These are phyloP conservation scores for Epicampocera succincta DNA, from an alignment of 2,888 invertebrate genomes.

Conservation along the genomic window DNA sequence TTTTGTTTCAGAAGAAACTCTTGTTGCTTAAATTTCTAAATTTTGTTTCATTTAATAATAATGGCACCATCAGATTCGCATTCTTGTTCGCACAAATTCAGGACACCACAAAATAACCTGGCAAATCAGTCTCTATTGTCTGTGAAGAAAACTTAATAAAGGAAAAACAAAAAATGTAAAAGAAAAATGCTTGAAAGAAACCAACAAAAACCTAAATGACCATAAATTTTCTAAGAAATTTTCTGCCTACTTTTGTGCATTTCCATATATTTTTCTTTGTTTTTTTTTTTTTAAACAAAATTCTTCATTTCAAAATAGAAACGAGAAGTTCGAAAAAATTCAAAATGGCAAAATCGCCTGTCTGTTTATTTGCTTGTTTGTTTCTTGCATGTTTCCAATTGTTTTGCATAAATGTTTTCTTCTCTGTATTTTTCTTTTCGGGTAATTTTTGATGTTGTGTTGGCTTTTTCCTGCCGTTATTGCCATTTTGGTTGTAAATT, in stretches of 20 bases:
- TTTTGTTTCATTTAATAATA: background rate
- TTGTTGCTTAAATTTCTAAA: background rate
- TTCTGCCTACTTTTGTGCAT: slow-evolving; percentile 8
- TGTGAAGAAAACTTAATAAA: slow-evolving; percentile 2
- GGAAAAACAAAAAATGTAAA: slow-evolving; percentile 4
- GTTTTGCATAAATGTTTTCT: slow-evolving; percentile 33
- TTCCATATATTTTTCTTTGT: background rate
- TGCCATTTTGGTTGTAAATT: background rate
- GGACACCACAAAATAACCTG: slow-evolving; percentile 41
- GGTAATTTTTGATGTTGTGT: background rate
- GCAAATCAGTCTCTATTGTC: slow-evolving; percentile 20
- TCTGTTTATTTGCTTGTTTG: background rate
- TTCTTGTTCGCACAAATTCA: slow-evolving; percentile 21
- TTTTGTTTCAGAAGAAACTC: background rate
- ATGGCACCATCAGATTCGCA: background rate
- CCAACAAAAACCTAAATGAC: slow-evolving; percentile 19
- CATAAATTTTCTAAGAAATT: slow-evolving; percentile 53
- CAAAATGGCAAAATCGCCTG: slow-evolving; percentile 10
- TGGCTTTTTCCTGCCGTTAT: background rate
- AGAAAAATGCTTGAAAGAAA: background rate
- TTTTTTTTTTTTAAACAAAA: slow-evolving; percentile 15
- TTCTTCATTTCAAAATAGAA: slow-evolving; percentile 5
- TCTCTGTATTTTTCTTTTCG: background rate
- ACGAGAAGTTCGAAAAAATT: background rate
- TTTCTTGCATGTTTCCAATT: slow-evolving; percentile 36